These are phyloP conservation scores for Pantelozetes paolii DNA, from an alignment of 2,888 invertebrate species.

Conservation along the genomic window DNA sequence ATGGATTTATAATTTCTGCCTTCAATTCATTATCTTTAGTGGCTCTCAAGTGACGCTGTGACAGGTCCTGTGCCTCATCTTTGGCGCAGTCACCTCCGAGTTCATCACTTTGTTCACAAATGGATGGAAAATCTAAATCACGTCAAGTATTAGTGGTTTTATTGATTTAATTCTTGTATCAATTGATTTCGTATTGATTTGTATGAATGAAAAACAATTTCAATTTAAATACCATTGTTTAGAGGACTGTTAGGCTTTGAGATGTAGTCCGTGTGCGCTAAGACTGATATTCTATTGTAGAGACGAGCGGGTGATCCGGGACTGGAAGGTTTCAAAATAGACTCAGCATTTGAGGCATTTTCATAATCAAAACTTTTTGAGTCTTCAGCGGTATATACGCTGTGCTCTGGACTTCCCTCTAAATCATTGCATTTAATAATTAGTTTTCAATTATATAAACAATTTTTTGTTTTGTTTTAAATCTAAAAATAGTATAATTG, in stretches of 20 bases:
- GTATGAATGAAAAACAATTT: neutral
- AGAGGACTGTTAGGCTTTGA: neutral
- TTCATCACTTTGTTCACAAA: neutral
- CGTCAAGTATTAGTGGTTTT: no score
- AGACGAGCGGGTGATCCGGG: conserved; percentile 44
- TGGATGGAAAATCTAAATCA: no score
- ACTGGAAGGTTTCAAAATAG: conserved; percentile 42
- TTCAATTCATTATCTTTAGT: neutral
- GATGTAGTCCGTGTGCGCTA: conserved; percentile 7
- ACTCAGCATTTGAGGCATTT: conserved; percentile 40
- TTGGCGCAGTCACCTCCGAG: no score
- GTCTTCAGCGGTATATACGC: conserved; percentile 47
- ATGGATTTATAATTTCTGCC: neutral
- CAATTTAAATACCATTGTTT: neutral
- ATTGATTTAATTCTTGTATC: no score
- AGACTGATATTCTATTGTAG: conserved; percentile 35
- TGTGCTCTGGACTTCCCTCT: conserved; percentile 47
- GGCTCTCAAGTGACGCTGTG: conserved; percentile 1
- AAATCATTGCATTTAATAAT: no score
- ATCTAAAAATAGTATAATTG: no score
- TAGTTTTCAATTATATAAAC: no score
- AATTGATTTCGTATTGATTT: no score
- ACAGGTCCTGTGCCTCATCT: neutral
- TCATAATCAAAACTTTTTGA: conserved; percentile 15
- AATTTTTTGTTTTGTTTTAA: no score